Evolutionary conservation across 35 echinoderm and acorn worm species (phyloP), one percentile per base, ranked within the genome.

Genomic region (Lytechinus pictus): DNA sequence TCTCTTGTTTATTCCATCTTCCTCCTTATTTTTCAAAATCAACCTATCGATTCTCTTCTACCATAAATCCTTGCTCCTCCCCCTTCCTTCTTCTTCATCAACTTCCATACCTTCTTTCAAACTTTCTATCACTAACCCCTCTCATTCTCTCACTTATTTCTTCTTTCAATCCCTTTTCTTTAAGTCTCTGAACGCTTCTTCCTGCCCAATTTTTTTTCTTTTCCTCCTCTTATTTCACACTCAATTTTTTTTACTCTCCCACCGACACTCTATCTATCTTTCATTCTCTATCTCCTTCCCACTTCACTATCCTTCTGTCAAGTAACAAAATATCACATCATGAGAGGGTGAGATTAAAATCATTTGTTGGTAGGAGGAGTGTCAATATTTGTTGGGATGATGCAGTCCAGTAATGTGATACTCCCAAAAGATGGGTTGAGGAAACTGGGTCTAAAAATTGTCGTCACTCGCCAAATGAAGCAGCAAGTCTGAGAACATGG

Each of bases 371-470:
- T 10, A 52, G 89, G 89, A 51, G 89, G 53, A 28, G 33, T 44
- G 33, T 19, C 33, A 91, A 91, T 91, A 91, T 79, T 79, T 79
- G 66, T 24, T 79, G 66, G 16, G 66, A 79, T 79, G 66, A 79
- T 79, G 66, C 66, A 24, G 66, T 79, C 66, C 8, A 24, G 66
- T 79, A 79, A 79, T 79, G 19, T 24, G 16, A 79, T 79, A 79
- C 66, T 79, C 21, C 6, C 8, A 24, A 79, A 79, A 79, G 66
- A 19, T 0, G 66, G 66, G 61, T 19, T 4, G 14, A 71, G 14
- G 21, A 79, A 79, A 79, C 66, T 79, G 66, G 16, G 19, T 79
- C 66, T 24, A 16, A 79, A n/a, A 14, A 79, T 79, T 79, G 66
- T 79, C 66, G 66, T 79, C 66, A 79, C 66, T 79, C 66, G 66